Evolutionary conservation across 2,113 vertebrate species (phyloP), one percentile per base, ranked within the genome.

Genomic region (Cynoglossus semilaevis): DNA sequence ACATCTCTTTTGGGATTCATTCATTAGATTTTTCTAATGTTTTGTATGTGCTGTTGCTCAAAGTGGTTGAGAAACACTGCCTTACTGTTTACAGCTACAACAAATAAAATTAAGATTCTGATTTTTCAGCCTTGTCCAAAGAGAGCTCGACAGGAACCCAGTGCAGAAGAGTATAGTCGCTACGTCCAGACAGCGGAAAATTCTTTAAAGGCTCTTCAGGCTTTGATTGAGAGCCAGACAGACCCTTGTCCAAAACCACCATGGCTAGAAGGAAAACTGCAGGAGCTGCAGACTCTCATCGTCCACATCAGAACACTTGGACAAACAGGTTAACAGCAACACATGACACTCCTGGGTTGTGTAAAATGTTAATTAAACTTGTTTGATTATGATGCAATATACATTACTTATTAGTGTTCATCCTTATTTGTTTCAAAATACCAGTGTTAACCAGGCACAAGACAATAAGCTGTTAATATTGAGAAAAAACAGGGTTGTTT

Each of bases 41-140:
- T 29, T 4, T 4, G 6, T 29, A 29, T 29, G 22, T 29, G 22
- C 22, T 29, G 22, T 29, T 2, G 22, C 22, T 29, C 22, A 29
- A 29, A 29, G 6, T 4, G 22, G 6, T 6, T 29, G 22, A 29
- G 2, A 29, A 6, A 29, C 22, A 29, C 22, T 29, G 22, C 6
- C 22, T 29, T 29, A 29, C 22, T 4, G 22, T 29, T 29, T 29
- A 29, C 22, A 29, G 10, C 10, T 14, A 1, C 14, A 41, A 41
- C 0, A 41, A 41, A 11, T 41, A 44, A 15, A 11, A 19, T 40
- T 0, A n/a, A 7, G 2, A 2, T 50, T 16, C 53, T 22, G 43
- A 16, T 11, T 43, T 42, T 38, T 38, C 86, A 99, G 96, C 94
- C 94, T 0, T 82, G 70, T 52, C 81, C 88, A 8, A 98, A 98